phyloP scores from a whole-genome alignment of 2,888 invertebrate genomes.

The Cephus nigrinus region DNA sequence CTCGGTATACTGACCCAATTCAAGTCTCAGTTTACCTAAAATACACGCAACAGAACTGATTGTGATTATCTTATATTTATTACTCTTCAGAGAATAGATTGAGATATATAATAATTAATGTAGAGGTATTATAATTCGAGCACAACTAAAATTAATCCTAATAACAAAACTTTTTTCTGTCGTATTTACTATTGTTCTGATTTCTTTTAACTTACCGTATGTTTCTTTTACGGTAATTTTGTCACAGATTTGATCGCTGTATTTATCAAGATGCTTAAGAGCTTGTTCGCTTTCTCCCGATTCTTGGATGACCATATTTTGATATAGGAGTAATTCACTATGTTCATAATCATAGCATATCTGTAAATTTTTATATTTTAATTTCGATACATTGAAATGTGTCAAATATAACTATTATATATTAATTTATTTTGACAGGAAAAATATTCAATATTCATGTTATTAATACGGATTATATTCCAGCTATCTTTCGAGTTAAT shows the following conservation, averaged over 20 bases:
- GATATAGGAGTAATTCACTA: constrained; percentile 96
- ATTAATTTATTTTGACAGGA: not conserved
- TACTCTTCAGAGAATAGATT: not conserved
- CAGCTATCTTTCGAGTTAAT: too few relatives aligned
- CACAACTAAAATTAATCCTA: not conserved
- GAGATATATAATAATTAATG: not conserved
- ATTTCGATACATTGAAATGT: not conserved
- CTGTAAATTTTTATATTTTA: constrained; percentile 46
- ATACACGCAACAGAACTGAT: not conserved
- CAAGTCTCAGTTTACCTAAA: constrained; percentile 70
- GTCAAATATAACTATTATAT: not conserved
- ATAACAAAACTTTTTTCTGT: not conserved
- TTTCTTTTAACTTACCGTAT: constrained; percentile 73
- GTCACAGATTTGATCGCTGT: constrained; percentile 93
- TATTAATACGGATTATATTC: too few relatives aligned
- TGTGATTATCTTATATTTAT: not conserved
- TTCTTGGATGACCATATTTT: constrained; percentile 96
- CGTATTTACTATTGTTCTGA: not conserved
- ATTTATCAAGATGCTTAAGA: constrained; percentile 86
- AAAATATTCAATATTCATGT: not conserved
- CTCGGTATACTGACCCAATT: constrained; percentile 71
- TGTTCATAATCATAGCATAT: constrained; percentile 91
- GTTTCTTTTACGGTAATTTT: constrained; percentile 93
- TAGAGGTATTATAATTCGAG: not conserved
- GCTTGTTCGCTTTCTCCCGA: constrained; percentile 90